phyloP scores from a whole-genome alignment of 2,888 invertebrate species.

The Zaprionus obscuricornis region DNA sequence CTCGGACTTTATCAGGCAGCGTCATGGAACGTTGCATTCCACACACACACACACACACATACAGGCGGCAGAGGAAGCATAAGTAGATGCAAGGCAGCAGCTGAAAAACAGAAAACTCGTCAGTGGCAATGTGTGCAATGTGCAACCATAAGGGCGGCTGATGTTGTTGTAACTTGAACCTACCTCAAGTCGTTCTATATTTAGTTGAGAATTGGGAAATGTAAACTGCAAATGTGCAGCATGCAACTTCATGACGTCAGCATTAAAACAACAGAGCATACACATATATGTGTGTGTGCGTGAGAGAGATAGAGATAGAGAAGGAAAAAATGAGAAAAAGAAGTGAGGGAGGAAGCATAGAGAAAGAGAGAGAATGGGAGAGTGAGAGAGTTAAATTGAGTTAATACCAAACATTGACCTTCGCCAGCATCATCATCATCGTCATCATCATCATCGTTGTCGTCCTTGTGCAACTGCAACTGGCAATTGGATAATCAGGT shows the following conservation, averaged over 20 bases:
- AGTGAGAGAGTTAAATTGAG: no score
- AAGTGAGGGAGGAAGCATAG: no score
- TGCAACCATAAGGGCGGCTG: constrained; percentile 41
- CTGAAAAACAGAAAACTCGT: not conserved
- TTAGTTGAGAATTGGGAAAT: constrained; percentile 45
- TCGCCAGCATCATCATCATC: constrained; percentile 31
- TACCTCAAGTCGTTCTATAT: constrained; percentile 77
- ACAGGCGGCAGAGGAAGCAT: not conserved
- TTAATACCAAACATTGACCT: no score
- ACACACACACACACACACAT: constrained; percentile 25
- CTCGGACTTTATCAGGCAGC: constrained; percentile 49
- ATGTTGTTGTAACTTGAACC: constrained; percentile 57
- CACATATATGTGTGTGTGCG: no score
- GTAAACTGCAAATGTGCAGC: constrained; percentile 15
- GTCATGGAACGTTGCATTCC: constrained; percentile 57
- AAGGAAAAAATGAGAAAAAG: no score
- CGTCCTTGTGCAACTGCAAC: not conserved
- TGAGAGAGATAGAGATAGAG: no score
- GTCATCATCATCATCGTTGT: constrained; percentile 1
- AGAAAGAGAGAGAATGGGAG: no score
- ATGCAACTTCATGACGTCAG: constrained; percentile 30
- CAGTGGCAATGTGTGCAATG: constrained; percentile 4
- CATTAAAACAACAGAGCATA: no score
- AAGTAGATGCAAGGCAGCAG: no score
- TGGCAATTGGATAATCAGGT: no score